These are phyloP conservation scores for Nasonovia ribisnigri DNA, from an alignment of 2,888 invertebrate species.

Conservation along the genomic window DNA sequence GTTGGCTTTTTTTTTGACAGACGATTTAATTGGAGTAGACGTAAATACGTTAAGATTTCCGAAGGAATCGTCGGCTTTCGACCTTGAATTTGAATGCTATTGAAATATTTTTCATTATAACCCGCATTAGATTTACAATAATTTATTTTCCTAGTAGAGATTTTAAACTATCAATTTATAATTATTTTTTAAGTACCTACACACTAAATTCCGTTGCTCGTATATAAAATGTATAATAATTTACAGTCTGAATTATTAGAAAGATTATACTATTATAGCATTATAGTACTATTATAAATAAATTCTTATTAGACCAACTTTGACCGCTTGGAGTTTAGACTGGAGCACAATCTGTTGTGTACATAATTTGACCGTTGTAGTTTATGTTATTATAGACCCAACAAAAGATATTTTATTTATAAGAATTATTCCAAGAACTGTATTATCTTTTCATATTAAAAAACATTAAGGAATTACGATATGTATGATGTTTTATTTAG, in stretches of 20 bases:
- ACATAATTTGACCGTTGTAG: not conserved
- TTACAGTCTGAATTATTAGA: not conserved
- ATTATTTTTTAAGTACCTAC: slow-evolving; percentile 7
- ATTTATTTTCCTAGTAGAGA: slow-evolving; percentile 8
- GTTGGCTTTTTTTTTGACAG: not conserved
- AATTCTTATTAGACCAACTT: slow-evolving; percentile 27
- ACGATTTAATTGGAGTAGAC: not conserved
- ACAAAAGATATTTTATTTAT: slow-evolving; percentile 6
- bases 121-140: not conserved
- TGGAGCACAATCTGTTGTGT: slow-evolving; percentile 1
- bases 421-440: not conserved
- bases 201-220: not conserved
- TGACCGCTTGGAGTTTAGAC: slow-evolving; percentile 2
- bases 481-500: not conserved
- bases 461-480: not conserved
- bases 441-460: not conserved
- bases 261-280: not conserved
- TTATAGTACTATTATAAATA: not conserved
- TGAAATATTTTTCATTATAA: slow-evolving; percentile 12
- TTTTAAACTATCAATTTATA: not conserved
- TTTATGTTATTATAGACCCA: not conserved
- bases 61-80: not conserved
- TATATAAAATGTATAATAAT: not conserved
- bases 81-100: slow-evolving; percentile 12
- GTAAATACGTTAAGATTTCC: slow-evolving; percentile 25